Conservation (phyloP, 2,113 vertebrate species). For the Platycercus adscitus region DNA sequence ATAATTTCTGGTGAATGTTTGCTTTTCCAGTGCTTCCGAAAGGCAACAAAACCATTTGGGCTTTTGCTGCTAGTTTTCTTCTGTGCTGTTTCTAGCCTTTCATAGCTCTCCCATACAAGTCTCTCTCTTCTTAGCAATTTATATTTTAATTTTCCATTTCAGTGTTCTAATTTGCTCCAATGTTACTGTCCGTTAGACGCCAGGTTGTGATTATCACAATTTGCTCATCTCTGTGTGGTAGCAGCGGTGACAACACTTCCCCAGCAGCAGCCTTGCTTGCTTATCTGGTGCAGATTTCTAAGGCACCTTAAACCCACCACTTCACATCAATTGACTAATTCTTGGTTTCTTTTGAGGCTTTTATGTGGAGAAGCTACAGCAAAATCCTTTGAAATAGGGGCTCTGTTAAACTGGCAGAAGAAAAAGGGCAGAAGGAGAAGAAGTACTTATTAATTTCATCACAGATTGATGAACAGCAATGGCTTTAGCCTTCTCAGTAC, state of each 20-base stretch:
- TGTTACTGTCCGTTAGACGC: neutral
- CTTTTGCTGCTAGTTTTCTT: neutral
- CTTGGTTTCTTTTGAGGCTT: neutral
- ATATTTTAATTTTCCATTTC: neutral
- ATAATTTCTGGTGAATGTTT: neutral
- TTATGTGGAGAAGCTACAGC: neutral
- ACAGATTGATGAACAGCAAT: neutral
- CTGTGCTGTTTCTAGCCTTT: neutral
- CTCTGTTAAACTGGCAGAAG: neutral
- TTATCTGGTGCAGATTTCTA: neutral
- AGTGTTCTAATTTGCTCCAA: neutral
- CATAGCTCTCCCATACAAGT: neutral
- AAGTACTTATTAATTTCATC: neutral
- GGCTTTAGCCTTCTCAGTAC: neutral
- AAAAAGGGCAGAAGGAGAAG: neutral
- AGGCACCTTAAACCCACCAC: neutral
- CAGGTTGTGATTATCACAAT: neutral
- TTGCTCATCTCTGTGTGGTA: neutral
- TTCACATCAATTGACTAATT: neutral
- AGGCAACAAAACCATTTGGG: neutral
- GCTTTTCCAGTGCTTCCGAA: neutral
- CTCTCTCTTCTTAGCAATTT: neutral
- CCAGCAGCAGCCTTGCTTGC: neutral
- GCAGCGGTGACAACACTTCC: neutral
- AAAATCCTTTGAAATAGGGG: neutral